phyloP scores from a whole-genome alignment of 37 sponge, comb jelly and placozoan species.

The Bolinopsis microptera region DNA sequence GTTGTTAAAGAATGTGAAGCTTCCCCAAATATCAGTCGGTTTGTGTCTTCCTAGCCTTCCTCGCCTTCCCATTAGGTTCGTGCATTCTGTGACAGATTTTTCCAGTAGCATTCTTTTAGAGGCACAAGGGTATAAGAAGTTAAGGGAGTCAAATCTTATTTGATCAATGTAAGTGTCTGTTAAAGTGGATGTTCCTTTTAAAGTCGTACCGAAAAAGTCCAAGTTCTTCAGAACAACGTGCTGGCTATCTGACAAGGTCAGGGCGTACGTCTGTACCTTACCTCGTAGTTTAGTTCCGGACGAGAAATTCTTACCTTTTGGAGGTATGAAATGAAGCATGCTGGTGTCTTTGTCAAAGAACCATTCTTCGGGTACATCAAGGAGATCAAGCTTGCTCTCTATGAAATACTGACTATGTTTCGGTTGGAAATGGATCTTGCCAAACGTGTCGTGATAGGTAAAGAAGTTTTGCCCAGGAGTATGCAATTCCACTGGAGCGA shows the following conservation, averaged over 20 bases:
- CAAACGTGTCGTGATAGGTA: slow-evolving; percentile 36
- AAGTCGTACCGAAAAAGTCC: slow-evolving; percentile 69
- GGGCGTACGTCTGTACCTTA: slow-evolving; percentile 66
- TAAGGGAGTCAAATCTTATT: slow-evolving; percentile 42
- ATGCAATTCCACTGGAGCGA: slow-evolving; percentile 55
- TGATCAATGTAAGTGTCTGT: neutral
- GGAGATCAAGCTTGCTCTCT: slow-evolving; percentile 72
- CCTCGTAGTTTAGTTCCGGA: slow-evolving; percentile 21
- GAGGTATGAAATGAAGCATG: slow-evolving; percentile 68
- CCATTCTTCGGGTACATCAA: slow-evolving; percentile 77
- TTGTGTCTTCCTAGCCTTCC: too few species aligned
- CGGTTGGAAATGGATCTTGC: neutral
- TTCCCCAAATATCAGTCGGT: neutral
- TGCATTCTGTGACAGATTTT: neutral
- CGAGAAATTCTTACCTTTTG: slow-evolving; percentile 33
- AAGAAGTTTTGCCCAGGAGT: slow-evolving; percentile 38
- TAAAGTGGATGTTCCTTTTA: neutral
- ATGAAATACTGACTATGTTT: slow-evolving; percentile 49
- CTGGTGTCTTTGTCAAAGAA: slow-evolving; percentile 67
- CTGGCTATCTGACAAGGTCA: slow-evolving; percentile 45
- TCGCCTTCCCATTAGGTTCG: neutral
- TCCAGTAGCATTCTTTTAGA: slow-evolving; percentile 47
- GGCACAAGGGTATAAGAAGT: slow-evolving; percentile 66
- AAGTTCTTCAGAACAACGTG: slow-evolving; percentile 46
- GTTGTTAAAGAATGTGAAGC: neutral